Evolutionary conservation across 1,140 invertebrate species (phyloP).

Genomic region (Pseudomyrmex sp.): DNA sequence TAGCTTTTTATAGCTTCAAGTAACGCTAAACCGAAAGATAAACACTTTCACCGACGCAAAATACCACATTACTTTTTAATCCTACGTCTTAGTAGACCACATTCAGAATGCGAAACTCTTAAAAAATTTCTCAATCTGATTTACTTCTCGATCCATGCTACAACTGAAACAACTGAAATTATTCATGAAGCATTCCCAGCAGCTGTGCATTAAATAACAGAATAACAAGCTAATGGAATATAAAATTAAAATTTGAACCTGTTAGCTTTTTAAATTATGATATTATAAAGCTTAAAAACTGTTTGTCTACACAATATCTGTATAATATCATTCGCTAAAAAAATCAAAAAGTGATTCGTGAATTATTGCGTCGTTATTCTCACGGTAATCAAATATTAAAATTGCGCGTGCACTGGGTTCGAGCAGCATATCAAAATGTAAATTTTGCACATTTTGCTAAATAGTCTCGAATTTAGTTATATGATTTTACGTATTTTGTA

Average conservation of each 20-base stretch:
- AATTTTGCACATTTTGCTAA: slow-evolving; percentile 12
- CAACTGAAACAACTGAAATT: slow-evolving; percentile 47
- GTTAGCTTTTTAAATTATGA: slow-evolving; percentile 27
- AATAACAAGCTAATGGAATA: not conserved
- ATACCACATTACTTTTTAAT: slow-evolving; percentile 75
- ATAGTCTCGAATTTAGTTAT: slow-evolving; percentile 23
- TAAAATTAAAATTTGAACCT: not conserved
- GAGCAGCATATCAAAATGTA: slow-evolving; percentile 50
- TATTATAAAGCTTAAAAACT: slow-evolving; percentile 3
- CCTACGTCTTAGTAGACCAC: slow-evolving; percentile 73
- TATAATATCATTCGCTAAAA: slow-evolving; percentile 1
- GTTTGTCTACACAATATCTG: slow-evolving; percentile 18
- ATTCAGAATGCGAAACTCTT: slow-evolving; percentile 60
- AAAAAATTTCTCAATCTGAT: slow-evolving; percentile 56
- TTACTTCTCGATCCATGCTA: slow-evolving; percentile 53
- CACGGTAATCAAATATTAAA: slow-evolving; percentile 22
- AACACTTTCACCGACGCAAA: slow-evolving; percentile 76
- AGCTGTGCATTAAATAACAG: not conserved
- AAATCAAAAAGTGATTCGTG: slow-evolving; percentile 8
- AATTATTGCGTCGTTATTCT: not conserved
- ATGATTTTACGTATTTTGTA: slow-evolving; percentile 12
- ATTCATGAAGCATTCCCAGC: slow-evolving; percentile 16
- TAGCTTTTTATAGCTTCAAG: slow-evolving; percentile 82
- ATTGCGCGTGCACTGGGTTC: slow-evolving; percentile 39
- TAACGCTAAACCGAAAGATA: slow-evolving; percentile 81